Conservation (phyloP, 2,888 invertebrate genomes). For the Agrotis clavis region DNA sequence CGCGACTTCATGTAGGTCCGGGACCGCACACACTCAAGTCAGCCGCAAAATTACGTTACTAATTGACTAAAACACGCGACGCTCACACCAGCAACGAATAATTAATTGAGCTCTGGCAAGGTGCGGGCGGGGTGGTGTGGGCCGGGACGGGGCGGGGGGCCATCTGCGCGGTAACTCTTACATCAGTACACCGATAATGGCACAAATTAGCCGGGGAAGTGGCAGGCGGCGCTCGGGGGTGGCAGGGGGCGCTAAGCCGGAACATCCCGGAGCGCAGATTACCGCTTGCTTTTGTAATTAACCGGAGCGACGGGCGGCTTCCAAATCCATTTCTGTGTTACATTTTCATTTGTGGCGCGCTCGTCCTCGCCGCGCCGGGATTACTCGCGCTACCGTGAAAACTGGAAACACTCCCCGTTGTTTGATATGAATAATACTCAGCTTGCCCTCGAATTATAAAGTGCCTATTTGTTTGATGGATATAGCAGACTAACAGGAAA, state of each 20-base stretch:
- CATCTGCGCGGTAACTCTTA: conserved; percentile 91
- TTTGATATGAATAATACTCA: conserved; percentile 77
- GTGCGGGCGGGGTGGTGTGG: conserved; percentile 70
- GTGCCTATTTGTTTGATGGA: conserved; percentile 65
- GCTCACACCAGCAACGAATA: conserved; percentile 91
- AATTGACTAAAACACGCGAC: conserved; percentile 91
- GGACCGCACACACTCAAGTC: conserved; percentile 89
- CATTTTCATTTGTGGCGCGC: conserved; percentile 91
- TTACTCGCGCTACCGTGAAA: conserved; percentile 83
- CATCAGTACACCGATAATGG: conserved; percentile 92
- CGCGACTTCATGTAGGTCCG: conserved; percentile 78
- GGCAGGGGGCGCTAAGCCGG: conserved; percentile 89
- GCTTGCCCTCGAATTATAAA: conserved; percentile 69
- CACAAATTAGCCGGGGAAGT: conserved; percentile 91
- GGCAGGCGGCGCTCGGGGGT: conserved; percentile 81
- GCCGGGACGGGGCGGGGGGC: conserved; percentile 73
- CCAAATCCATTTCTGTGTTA: conserved; percentile 91
- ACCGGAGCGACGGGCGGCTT: conserved; percentile 91
- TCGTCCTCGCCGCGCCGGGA: conserved; percentile 81
- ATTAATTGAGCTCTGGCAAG: conserved; percentile 89
- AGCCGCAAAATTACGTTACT: conserved; percentile 91
- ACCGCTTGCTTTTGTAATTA: conserved; percentile 92
- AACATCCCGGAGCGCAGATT: conserved; percentile 91
- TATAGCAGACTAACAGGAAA: conserved; percentile 62
- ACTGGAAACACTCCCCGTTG: conserved; percentile 79